These are phyloP conservation scores for Zingel zingel DNA, from an alignment of 2,113 vertebrate species.

Conservation along the genomic window DNA sequence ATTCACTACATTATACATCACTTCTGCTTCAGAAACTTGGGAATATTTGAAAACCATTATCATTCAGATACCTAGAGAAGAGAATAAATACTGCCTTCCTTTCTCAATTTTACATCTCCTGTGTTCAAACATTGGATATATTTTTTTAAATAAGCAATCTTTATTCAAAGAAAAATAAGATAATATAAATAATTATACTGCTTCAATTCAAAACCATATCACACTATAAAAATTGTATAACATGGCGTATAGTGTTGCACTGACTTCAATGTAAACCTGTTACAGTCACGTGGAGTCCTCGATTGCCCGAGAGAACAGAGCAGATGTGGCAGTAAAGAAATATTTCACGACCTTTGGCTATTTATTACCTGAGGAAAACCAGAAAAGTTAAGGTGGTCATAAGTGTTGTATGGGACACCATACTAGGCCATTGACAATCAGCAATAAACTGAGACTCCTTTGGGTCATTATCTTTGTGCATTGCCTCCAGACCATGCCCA, in stretches of 20 bases:
- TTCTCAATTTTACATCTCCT: not conserved
- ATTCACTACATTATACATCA: not conserved
- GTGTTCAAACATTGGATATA: not conserved
- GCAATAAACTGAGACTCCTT: conserved; percentile 23
- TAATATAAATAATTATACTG: not conserved
- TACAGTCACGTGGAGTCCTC: not conserved
- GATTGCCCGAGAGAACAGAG: conserved; percentile 2
- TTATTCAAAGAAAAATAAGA: not conserved
- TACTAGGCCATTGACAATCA: conserved; percentile 6
- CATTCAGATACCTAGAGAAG: not conserved
- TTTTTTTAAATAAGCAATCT: not conserved
- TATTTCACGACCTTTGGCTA: not conserved
- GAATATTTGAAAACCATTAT: conserved; percentile 3
- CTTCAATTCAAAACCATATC: too few species aligned
- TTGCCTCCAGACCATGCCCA: not conserved
- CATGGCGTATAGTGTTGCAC: not conserved
- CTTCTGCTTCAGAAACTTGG: not conserved
- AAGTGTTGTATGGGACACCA: not conserved
- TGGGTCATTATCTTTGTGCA: conserved; percentile 16
- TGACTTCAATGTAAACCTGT: not conserved
- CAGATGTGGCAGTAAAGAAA: conserved; percentile 3
- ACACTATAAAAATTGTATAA: not conserved
- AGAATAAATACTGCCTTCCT: not conserved
- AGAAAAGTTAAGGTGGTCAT: too few species aligned
- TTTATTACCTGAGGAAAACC: not conserved